Evolutionary conservation across 2,797 vertebrate genomes (phyloP).

Genomic region (Gallinago nigripennis): DNA sequence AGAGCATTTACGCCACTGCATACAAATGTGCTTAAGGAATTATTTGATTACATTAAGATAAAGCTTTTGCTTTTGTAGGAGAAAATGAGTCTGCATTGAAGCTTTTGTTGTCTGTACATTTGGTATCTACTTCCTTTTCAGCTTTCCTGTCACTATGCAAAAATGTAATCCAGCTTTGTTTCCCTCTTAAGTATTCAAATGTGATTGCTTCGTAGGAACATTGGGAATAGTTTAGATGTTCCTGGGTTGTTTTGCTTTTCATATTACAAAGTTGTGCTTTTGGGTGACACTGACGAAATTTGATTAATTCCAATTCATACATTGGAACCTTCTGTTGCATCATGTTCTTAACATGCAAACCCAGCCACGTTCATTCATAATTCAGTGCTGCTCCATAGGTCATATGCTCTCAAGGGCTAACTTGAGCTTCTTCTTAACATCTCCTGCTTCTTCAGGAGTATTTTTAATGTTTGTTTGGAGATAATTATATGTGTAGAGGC

Average conservation of each 20-base stretch:
- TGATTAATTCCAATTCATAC: background rate
- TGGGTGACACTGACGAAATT: background rate
- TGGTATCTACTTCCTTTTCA: background rate
- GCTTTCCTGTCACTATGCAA: background rate
- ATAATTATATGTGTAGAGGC: slow-evolving; percentile 7
- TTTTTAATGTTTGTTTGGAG: slow-evolving; percentile 40
- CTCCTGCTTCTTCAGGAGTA: background rate
- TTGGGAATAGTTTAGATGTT: background rate
- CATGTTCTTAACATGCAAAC: slow-evolving; percentile 25
- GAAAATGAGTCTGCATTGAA: background rate
- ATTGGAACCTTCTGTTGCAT: background rate
- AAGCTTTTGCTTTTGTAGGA: background rate
- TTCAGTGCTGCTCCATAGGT: slow-evolving; percentile 14
- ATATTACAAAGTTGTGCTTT: background rate
- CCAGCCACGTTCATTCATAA: background rate
- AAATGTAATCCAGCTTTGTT: background rate
- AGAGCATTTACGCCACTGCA: background rate
- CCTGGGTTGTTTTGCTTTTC: background rate
- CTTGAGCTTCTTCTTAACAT: background rate
- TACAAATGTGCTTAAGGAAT: background rate
- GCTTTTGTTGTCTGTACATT: background rate
- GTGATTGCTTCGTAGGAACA: background rate
- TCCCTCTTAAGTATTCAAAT: background rate
- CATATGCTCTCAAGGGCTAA: slow-evolving; percentile 25
- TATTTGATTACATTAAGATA: background rate